A percentile compares a stretch with the other conserved stretches of the same genome.
Conservation (phyloP, 2,113 vertebrate genomes). For the Tiliqua scincoides region DNA sequence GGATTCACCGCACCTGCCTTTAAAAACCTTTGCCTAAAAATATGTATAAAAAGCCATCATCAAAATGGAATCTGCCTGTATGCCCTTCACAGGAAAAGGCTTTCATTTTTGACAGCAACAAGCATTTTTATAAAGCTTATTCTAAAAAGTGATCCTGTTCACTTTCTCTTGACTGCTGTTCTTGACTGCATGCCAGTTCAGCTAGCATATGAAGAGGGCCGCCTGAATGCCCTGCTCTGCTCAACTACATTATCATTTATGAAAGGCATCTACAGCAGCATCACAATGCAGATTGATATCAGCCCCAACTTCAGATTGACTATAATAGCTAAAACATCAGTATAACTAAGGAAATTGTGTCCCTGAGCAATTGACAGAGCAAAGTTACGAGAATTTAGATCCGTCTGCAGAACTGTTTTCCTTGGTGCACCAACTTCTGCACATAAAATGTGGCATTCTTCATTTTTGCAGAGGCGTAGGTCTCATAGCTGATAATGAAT, state of each 20-base stretch:
- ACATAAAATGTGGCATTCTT: slow-evolving; percentile 1
- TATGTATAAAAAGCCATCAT: slow-evolving; percentile 33
- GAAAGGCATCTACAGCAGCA: background rate
- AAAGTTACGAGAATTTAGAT: slow-evolving; percentile 29
- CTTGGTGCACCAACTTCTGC: slow-evolving; percentile 23
- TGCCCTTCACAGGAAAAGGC: slow-evolving; percentile 27
- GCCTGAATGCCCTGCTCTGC: background rate
- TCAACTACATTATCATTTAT: background rate
- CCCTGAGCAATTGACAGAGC: slow-evolving; percentile 39
- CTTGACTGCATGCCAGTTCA: slow-evolving; percentile 7
- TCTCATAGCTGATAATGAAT: slow-evolving; percentile 14
- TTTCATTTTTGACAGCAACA: slow-evolving; percentile 42
- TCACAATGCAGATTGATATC: background rate
- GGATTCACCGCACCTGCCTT: slow-evolving; percentile 14
- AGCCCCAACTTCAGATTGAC: background rate
- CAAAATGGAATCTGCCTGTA: slow-evolving; percentile 31
- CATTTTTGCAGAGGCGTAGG: slow-evolving; percentile 18
- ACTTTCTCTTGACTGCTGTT: too few relatives aligned
- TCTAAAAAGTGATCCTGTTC: slow-evolving; percentile 52
- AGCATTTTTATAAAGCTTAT: slow-evolving; percentile 39
- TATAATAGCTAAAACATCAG: slow-evolving; percentile 1
- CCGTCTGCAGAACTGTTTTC: slow-evolving; percentile 21
- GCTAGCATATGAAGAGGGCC: slow-evolving; percentile 27
- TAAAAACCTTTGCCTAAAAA: slow-evolving; percentile 32
- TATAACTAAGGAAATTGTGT: slow-evolving; percentile 18